Conservation (phyloP, 2,888 invertebrate species). For the Habroteleia sp. region DNA sequence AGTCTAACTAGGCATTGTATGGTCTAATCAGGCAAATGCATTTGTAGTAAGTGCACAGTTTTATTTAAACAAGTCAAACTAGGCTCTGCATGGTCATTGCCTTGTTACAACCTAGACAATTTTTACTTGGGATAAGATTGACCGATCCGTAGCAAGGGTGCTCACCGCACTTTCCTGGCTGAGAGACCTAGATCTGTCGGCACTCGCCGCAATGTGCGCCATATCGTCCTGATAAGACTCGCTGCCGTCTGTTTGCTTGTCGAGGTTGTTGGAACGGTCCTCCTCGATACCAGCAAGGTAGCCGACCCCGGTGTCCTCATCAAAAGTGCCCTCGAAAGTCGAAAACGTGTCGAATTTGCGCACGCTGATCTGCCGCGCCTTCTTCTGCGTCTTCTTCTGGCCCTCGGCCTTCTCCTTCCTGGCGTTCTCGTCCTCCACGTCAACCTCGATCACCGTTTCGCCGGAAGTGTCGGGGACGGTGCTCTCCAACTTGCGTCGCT, state of each 20-base stretch:
- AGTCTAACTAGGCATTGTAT: too few relatives aligned
- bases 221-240: constrained; percentile 62
- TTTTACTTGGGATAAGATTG: too few relatives aligned
- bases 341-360: constrained; percentile 77
- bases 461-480: constrained; percentile 70
- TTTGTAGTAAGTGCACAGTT: too few relatives aligned
- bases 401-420: constrained; percentile 44
- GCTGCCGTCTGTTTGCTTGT: constrained; percentile 55
- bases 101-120: too few relatives aligned
- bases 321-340: constrained; percentile 76
- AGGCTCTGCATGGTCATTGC: too few relatives aligned
- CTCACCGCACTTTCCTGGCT: constrained; percentile 75
- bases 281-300: constrained; percentile 75
- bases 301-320: constrained; percentile 74
- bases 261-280: constrained; percentile 67
- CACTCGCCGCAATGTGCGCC: constrained; percentile 62
- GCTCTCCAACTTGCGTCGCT: constrained; percentile 70
- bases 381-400: constrained; percentile 45
- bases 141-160: too few relatives aligned
- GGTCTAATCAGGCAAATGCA: too few relatives aligned
- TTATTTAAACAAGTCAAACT: too few relatives aligned
- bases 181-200: constrained; percentile 68
- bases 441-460: constrained; percentile 71
- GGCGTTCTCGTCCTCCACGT: constrained; percentile 64
- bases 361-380: constrained; percentile 74